phyloP scores from a whole-genome alignment of 2,113 vertebrate genomes.

The Aleadryas rufinucha region DNA sequence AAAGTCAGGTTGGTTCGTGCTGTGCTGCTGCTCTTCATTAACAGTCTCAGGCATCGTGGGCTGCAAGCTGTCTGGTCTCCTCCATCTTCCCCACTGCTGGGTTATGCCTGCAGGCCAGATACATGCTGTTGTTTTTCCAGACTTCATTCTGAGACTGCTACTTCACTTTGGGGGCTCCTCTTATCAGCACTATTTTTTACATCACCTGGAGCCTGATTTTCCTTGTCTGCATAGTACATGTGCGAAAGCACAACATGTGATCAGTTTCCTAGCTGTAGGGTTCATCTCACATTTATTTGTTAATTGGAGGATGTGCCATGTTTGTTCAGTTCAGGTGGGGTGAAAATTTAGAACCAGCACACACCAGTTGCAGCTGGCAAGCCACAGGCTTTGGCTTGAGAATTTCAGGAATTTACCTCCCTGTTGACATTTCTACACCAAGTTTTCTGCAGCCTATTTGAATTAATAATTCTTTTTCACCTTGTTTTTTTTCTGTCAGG shows the following conservation, averaged over 20 bases:
- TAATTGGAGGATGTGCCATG: background rate
- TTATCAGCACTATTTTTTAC: background rate
- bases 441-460: background rate
- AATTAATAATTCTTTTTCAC: background rate
- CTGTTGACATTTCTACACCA: rapidly evolving
- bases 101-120: background rate
- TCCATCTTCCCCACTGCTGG: background rate
- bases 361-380: background rate
- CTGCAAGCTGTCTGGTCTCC: background rate
- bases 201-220: background rate
- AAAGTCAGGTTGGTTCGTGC: background rate
- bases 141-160: background rate
- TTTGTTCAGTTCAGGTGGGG: background rate
- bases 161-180: background rate
- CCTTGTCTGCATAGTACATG: background rate
- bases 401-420: background rate
- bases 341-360: background rate
- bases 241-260: background rate
- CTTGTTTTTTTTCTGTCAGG: background rate
- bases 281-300: background rate
- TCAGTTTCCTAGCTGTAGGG: background rate
- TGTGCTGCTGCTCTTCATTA: background rate
- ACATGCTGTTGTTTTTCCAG: background rate
- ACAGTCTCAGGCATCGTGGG: background rate
- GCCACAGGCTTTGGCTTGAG: background rate